A percentile compares a stretch with the other conserved stretches of the same genome.
These are phyloP conservation scores for Sakesphorus luctuosus DNA, from an alignment of 2,113 vertebrate species.

Conservation along the genomic window DNA sequence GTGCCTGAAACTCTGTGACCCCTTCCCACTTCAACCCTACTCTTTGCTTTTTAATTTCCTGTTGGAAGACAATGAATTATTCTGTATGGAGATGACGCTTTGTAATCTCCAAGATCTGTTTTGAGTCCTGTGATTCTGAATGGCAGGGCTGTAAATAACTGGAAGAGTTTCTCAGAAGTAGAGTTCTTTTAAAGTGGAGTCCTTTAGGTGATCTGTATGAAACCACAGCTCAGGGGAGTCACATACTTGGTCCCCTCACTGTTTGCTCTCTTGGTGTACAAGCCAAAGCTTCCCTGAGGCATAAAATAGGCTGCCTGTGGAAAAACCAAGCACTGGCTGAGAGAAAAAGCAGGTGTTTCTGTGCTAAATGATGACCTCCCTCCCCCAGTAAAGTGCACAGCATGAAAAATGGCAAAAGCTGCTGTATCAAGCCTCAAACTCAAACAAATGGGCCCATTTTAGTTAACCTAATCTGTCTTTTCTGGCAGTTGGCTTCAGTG, in stretches of 20 bases:
- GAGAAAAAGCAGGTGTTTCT: background rate
- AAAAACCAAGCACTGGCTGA: background rate
- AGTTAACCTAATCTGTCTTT: background rate
- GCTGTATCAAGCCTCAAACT: background rate
- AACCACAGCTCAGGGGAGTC: background rate
- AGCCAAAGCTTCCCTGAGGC: background rate
- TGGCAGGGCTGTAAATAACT: background rate
- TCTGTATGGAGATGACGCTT: background rate
- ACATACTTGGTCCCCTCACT: background rate
- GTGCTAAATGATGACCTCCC: background rate
- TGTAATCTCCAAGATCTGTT: background rate
- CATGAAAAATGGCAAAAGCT: background rate
- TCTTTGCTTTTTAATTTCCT: background rate
- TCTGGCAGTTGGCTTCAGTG: background rate
- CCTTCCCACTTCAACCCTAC: background rate
- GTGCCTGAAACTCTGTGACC: background rate
- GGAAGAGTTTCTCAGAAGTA: background rate
- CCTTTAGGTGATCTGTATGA: background rate
- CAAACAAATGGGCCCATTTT: background rate
- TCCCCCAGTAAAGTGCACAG: background rate
- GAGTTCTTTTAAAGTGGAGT: background rate
- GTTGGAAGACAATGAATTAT: background rate
- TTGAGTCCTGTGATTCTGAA: background rate
- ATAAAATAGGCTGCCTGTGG: background rate
- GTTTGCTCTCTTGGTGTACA: background rate